Evolutionary conservation across 2,888 invertebrate genomes (phyloP).

Genomic region (Drosophila prolongata): DNA sequence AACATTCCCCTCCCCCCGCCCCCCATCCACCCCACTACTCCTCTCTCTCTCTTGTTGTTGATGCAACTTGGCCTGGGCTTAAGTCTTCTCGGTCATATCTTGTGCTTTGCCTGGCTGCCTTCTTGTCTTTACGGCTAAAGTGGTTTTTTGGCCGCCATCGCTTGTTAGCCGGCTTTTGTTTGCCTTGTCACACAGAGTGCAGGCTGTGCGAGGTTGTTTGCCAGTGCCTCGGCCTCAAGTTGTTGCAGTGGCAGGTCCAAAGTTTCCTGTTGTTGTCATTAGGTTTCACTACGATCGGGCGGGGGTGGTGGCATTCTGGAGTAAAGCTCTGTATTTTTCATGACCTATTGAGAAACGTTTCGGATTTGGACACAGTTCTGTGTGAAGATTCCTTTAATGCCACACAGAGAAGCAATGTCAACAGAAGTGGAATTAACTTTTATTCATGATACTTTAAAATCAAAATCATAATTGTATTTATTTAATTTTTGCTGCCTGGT

Average conservation of each 20-base stretch:
- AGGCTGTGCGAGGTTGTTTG: slow-evolving; percentile 52
- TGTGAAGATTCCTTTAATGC: neutral
- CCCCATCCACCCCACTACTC: neutral
- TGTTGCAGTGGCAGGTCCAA: slow-evolving; percentile 32
- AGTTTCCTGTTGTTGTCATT: slow-evolving; percentile 36
- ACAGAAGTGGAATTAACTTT: too few species aligned
- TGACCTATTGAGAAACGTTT: neutral
- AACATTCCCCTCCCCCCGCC: slow-evolving; percentile 57
- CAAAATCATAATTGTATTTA: too few species aligned
- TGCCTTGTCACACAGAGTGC: slow-evolving; percentile 54
- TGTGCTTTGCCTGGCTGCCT: slow-evolving; percentile 49
- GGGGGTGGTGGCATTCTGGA: neutral
- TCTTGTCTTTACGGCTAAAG: slow-evolving; percentile 57
- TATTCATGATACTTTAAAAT: too few species aligned
- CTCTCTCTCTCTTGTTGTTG: too few species aligned
- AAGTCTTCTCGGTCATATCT: slow-evolving; percentile 59
- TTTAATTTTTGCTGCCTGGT: too few species aligned
- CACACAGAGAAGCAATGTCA: neutral
- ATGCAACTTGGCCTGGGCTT: slow-evolving; percentile 35
- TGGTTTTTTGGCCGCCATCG: slow-evolving; percentile 68
- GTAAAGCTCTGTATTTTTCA: slow-evolving; percentile 5
- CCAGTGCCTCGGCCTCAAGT: slow-evolving; percentile 15
- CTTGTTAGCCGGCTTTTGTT: slow-evolving; percentile 72
- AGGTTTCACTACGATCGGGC: slow-evolving; percentile 25
- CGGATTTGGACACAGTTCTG: neutral